Percentiles rank a stretch among this genome's conserved stretches.
Evolutionary conservation across 2,797 vertebrate species (phyloP).

Genomic region (Channallabes apus): DNA sequence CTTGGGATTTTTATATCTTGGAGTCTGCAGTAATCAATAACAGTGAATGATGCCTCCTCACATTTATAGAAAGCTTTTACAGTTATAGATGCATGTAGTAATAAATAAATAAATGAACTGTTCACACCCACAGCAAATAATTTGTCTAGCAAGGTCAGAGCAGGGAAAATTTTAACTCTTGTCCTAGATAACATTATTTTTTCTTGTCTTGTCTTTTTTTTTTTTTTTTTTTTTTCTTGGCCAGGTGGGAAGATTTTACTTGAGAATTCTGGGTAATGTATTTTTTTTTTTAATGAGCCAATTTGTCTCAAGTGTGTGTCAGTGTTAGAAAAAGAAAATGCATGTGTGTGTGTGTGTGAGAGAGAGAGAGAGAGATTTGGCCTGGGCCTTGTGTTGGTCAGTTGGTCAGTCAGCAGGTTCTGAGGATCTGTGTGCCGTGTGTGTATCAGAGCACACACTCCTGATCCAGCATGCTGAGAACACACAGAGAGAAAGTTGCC

Average conservation of each 20-base stretch:
- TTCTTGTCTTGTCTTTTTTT: not conserved
- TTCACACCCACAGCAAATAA: not conserved
- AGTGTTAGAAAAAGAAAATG: slow-evolving; percentile 3
- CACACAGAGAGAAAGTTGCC: slow-evolving; percentile 59
- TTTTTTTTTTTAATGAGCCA: too few relatives aligned
- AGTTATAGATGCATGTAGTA: not conserved
- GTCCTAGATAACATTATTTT: not conserved
- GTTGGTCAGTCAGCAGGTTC: slow-evolving; percentile 45
- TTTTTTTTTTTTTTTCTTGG: not conserved
- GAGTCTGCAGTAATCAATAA: not conserved
- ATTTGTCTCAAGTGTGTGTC: not conserved
- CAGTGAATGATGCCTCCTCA: not conserved
- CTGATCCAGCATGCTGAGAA: slow-evolving; percentile 65
- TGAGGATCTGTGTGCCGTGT: slow-evolving; percentile 28
- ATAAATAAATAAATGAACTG: not conserved
- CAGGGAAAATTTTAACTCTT: not conserved
- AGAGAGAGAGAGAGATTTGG: not conserved
- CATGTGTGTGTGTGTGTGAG: slow-evolving; percentile 2
- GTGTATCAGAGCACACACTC: slow-evolving; percentile 39
- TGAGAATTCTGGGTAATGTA: not conserved
- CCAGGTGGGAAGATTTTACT: not conserved
- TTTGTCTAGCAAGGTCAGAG: not conserved
- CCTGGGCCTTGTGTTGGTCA: slow-evolving; percentile 33
- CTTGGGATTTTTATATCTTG: not conserved
- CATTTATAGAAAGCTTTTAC: not conserved